Conservation (phyloP, 2,797 vertebrate genomes). For the Sciaenops ocellatus region DNA sequence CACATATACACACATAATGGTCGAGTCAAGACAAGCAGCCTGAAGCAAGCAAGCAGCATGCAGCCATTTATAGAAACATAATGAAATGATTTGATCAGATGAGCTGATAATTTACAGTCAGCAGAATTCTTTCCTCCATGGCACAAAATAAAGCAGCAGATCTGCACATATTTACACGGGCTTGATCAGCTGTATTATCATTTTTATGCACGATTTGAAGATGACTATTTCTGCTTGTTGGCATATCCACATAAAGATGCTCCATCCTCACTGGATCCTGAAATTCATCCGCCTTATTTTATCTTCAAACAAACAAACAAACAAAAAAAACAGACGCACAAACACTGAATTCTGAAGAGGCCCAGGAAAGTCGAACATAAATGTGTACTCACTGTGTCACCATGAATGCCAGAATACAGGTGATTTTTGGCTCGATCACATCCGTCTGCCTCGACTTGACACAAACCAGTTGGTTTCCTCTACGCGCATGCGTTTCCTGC, state of each 20-base stretch:
- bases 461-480: constrained; percentile 70
- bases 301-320: accelerated
- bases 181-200: not conserved
- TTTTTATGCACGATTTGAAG: constrained; percentile 2
- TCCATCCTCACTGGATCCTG: constrained; percentile 39
- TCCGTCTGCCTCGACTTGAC: constrained; percentile 79
- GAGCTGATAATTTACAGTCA: constrained; percentile 33
- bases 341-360: not conserved
- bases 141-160: constrained; percentile 4
- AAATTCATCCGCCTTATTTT: constrained; percentile 16
- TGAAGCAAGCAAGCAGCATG: constrained; percentile 41
- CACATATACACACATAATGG: constrained; percentile 19
- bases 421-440: constrained; percentile 78
- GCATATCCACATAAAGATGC: constrained; percentile 47
- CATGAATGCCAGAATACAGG: constrained; percentile 85
- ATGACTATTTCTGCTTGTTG: constrained; percentile 24
- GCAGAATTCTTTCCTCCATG: not conserved
- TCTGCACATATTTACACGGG: not conserved
- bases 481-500: constrained; percentile 79
- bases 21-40: constrained; percentile 46
- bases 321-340: not conserved
- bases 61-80: constrained; percentile 70
- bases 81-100: constrained; percentile 57
- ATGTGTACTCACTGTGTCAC: constrained; percentile 83
- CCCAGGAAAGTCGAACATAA: constrained; percentile 12